Conservation (phyloP, 1,140 invertebrate genomes). For the Meteorus sp. region DNA sequence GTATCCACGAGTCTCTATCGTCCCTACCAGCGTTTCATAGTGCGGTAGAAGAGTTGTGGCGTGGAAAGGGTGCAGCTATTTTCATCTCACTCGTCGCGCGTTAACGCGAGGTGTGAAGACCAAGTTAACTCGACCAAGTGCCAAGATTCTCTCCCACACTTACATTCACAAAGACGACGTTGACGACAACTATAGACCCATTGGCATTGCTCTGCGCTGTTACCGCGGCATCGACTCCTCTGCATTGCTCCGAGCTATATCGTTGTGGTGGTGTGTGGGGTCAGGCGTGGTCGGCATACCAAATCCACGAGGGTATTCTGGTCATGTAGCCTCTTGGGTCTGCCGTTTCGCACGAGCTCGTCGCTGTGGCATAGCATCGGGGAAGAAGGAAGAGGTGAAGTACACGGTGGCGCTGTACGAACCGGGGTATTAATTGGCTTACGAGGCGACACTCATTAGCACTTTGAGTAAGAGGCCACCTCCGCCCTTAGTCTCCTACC, state of each 20-base stretch:
- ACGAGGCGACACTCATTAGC: slow-evolving; percentile 60
- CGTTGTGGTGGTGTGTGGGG: slow-evolving; percentile 35
- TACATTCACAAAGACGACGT: no score
- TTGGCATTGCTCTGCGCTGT: not conserved
- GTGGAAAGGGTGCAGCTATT: slow-evolving; percentile 24
- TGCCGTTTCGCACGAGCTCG: slow-evolving; percentile 21
- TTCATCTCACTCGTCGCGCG: slow-evolving; percentile 30
- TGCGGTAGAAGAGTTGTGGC: slow-evolving; percentile 31
- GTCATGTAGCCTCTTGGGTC: slow-evolving; percentile 52
- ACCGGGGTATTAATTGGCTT: slow-evolving; percentile 58
- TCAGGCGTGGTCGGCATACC: slow-evolving; percentile 58
- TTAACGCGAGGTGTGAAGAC: slow-evolving; percentile 1
- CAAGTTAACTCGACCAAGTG: slow-evolving; percentile 49
- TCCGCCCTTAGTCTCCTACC: no score
- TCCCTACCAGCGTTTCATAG: no score
- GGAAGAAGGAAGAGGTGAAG: no score
- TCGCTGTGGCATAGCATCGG: not conserved
- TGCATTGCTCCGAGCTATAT: no score
- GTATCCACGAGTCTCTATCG: slow-evolving; percentile 31
- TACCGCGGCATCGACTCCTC: not conserved
- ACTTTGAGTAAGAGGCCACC: slow-evolving; percentile 52
- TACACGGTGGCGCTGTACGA: slow-evolving; percentile 10
- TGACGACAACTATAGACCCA: no score
- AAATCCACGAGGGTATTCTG: slow-evolving; percentile 56
- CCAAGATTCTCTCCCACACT: slow-evolving; percentile 13